Base-by-base conservation (phyloP, 2,888 invertebrate species). In the Chrysotoxum bicinctum region DNA sequence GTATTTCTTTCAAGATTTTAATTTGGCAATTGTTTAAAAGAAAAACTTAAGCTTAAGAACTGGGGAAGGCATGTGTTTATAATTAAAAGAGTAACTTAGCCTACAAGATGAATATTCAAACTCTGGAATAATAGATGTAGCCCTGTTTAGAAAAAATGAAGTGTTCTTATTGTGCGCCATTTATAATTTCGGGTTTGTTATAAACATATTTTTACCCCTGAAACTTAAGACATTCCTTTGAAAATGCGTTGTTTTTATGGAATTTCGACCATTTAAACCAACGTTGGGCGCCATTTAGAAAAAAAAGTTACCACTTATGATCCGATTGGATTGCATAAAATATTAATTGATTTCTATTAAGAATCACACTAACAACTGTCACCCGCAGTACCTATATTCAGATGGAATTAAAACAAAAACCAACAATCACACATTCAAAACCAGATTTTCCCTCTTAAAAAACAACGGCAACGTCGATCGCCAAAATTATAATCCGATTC, bases 381-480 rank as follows among this genome's bases (percentile, higher is more conserved):
- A 16, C 10, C n/a, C 10, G 10, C 19, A 45, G 9, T 10, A 10
- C 8, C 2, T 43, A 40, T 26, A 26, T 26, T 4, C 7, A 26
- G 26, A 26, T 26, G 1, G 6, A 26, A 26, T 6, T n/a, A 6
- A 5, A 37, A 37, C 37, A 3, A 40, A 40, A 4, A 40, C n/a
- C 9, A 54, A 32, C 3, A 35, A 56, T 6, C 21, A 4, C 1
- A 1, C 2, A 43, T 43, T 16, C 26, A 12, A 62, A 62, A 8
- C 26, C 26, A n/a, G 16, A 16, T 66, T 69, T 69, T 80, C 62
- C 62, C 54, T 52, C 69, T 69, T 68, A 43, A 75, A 43, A 75
- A 52, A 74, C 54, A 2, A 16, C 32, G 23, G 52, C 56, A 56
- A 6, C 26, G 48, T 60, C 23, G 48, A 62, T 21, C 35, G 54